These are phyloP conservation scores for Eospalax fontanierii DNA, from an alignment of 2,797 vertebrate species.

Conservation along the genomic window DNA sequence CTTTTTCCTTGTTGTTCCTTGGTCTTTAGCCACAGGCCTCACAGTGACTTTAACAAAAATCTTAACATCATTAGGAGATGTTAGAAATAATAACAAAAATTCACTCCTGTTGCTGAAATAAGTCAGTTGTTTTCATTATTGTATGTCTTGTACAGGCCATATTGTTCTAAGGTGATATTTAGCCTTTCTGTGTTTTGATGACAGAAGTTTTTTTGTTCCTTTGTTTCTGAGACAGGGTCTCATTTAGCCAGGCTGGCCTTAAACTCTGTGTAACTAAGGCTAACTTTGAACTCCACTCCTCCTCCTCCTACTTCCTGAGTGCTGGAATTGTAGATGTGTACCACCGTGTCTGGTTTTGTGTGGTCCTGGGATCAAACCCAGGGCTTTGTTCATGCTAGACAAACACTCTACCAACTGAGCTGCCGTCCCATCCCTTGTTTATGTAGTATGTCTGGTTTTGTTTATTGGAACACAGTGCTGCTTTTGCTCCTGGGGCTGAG, in stretches of 20 bases:
- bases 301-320: not conserved
- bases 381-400: not conserved
- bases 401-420: not conserved
- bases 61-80: too few species aligned
- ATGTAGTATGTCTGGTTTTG: too few species aligned
- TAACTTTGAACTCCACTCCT: not conserved
- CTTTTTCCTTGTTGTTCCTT: not conserved
- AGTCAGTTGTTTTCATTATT: constrained; percentile 43
- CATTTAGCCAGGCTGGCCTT: not conserved
- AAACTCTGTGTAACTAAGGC: not conserved
- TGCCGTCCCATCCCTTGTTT: not conserved
- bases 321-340: not conserved
- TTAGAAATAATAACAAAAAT: constrained; percentile 45
- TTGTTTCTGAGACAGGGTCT: not conserved
- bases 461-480: not conserved
- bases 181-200: constrained; percentile 31
- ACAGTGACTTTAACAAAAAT: not conserved
- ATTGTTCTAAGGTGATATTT: constrained; percentile 39
- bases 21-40: not conserved
- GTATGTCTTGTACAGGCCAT: not conserved
- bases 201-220: not conserved
- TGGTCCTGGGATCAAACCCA: not conserved
- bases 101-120: not conserved
- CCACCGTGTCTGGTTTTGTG: not conserved
- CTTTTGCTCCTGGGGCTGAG: too few species aligned